These are phyloP conservation scores for Phalacrocorax carbo DNA, from an alignment of 2,113 vertebrate genomes.

Conservation along the genomic window DNA sequence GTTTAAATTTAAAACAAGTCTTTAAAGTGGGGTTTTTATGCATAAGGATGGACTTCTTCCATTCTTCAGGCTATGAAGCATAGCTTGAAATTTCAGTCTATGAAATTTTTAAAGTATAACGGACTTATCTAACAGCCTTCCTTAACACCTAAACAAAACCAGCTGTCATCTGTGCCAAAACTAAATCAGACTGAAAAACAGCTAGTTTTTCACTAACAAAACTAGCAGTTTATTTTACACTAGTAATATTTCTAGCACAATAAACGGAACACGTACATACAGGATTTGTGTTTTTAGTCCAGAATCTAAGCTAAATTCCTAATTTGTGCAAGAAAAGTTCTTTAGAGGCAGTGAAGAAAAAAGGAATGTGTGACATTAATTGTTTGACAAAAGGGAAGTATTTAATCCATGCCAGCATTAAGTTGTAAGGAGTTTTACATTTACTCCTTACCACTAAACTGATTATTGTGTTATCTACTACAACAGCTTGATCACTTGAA, in stretches of 20 bases:
- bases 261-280: not conserved
- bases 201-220: not conserved
- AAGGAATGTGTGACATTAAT: not conserved
- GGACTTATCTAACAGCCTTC: not conserved
- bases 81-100: not conserved
- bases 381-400: not conserved
- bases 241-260: not conserved
- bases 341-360: not conserved
- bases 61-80: not conserved
- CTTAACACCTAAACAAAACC: not conserved
- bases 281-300: not conserved
- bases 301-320: not conserved
- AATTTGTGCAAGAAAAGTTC: not conserved
- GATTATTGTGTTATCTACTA: not conserved
- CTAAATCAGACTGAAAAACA: not conserved
- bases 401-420: conserved; percentile 12
- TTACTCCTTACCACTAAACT: conserved; percentile 23
- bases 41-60: not conserved
- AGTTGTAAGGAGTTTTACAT: conserved; percentile 36
- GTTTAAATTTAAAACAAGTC: not conserved
- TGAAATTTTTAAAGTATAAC: not conserved
- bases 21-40: not conserved
- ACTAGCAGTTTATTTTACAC: not conserved
- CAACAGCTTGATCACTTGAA: conserved; percentile 24
- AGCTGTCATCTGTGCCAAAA: not conserved